phyloP scores from a whole-genome alignment of 2,888 invertebrate genomes.

The Anticlea derivata region DNA sequence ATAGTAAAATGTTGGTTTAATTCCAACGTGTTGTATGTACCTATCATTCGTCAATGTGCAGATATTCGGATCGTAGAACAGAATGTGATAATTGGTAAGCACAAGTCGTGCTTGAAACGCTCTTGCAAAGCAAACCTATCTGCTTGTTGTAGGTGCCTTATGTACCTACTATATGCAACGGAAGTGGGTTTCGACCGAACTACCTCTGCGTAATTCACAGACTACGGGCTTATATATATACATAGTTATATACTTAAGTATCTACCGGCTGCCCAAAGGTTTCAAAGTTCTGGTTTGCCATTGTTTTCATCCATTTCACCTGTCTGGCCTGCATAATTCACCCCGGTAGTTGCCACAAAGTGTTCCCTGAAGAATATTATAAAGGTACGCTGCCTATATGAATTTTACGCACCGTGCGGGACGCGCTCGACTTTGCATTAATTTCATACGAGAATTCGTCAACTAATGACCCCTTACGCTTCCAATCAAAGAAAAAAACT shows the following conservation, averaged over 20 bases:
- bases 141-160: constrained; percentile 2
- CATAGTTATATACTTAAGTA: not conserved
- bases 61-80: constrained; percentile 18
- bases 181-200: not conserved
- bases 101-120: constrained; percentile 23
- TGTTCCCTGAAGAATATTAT: constrained; percentile 16
- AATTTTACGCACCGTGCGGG: not conserved
- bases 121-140: constrained; percentile 12
- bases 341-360: constrained; percentile 4
- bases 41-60: not conserved
- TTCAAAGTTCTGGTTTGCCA: too few relatives aligned
- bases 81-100: constrained; percentile 31
- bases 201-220: not conserved
- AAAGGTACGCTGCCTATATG: constrained; percentile 16
- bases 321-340: too few relatives aligned
- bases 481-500: constrained; percentile 3
- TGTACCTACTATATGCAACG: not conserved
- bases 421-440: not conserved
- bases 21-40: too few relatives aligned
- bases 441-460: not conserved
- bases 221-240: too few relatives aligned
- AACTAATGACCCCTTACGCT: not conserved
- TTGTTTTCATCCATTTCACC: too few relatives aligned
- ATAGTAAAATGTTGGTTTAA: too few relatives aligned
- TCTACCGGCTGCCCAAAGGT: too few relatives aligned